Conservation (phyloP, 1,140 invertebrate genomes). For the Drosophila ananassae region DNA sequence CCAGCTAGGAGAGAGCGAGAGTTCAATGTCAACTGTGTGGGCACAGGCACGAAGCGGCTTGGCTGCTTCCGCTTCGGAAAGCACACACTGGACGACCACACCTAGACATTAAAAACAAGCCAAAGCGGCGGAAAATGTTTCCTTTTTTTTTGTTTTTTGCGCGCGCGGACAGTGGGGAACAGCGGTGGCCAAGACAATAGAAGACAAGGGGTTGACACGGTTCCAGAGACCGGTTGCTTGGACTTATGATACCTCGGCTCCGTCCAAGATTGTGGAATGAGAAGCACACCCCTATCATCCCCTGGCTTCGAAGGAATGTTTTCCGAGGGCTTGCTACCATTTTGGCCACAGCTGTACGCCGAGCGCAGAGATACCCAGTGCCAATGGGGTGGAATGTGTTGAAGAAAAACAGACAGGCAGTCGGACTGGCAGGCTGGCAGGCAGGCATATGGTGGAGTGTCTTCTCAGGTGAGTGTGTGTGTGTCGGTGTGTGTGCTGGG, state of each 20-base stretch:
- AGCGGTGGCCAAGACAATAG: conserved; percentile 7
- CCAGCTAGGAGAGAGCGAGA: conserved; percentile 36
- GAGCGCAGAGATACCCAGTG: conserved; percentile 21
- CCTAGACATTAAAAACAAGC: conserved; percentile 65
- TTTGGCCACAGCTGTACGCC: conserved; percentile 43
- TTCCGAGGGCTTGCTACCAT: conserved; percentile 17
- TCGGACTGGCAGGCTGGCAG: conserved; percentile 20
- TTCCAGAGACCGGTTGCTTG: neutral
- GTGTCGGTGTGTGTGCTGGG: conserved; percentile 47
- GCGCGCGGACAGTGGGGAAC: conserved; percentile 19
- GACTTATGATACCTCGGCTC: neutral
- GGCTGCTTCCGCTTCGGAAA: conserved; percentile 57
- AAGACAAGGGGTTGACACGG: conserved; percentile 1
- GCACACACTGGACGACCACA: conserved; percentile 61
- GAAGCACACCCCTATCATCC: neutral
- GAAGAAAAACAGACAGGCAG: conserved; percentile 46
- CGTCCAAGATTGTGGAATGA: too few relatives aligned
- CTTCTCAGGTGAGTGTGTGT: conserved; percentile 68
- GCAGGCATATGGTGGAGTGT: conserved; percentile 72
- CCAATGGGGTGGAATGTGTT: conserved; percentile 76
- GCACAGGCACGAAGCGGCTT: conserved; percentile 31
- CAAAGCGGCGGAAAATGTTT: conserved; percentile 52
- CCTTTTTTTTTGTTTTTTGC: conserved; percentile 25
- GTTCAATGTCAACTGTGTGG: conserved; percentile 77
- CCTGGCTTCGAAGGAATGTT: conserved; percentile 22